Evolutionary conservation across 2,113 vertebrate genomes (phyloP), one percentile per base, ranked within the genome.

Genomic region (Suncus etruscus): DNA sequence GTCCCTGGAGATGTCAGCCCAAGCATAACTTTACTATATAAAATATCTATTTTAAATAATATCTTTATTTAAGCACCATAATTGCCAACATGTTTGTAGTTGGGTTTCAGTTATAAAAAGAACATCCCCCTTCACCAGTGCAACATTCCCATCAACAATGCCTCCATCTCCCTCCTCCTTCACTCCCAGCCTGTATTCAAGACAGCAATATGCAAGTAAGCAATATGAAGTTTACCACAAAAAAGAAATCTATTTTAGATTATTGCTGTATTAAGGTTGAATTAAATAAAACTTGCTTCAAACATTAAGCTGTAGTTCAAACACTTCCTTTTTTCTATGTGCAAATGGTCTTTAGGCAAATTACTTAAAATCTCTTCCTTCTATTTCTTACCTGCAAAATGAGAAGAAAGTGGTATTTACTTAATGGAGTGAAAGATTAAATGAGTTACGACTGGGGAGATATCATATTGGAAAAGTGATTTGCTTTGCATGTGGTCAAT

Each of bases 271-370:
- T 83, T 90, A 86, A 91, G 78, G 20, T 73, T 74, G 89, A 90
- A 93, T 93, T 93, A 86, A 94, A 32, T 82, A 66, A 92, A 90
- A 50, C 89, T 93, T 84, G 45, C 87, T 90, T 93, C 32, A 83
- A 87, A 81, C 27, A 54, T 85, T 68, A 90, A 68, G 83, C 83
- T 74, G 58, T 48, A 89, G 92, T 87, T 20, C 73, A 91, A 95
- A 94, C 58, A 88, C 54, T 87, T 76, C 74, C 39, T 81, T 70
- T 68, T 75, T 83, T 54, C 4, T 48, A 63, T 79, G 11, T 61
- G 22, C 70, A 54, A 92, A 63, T n/a, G n/a, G 45, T 11, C 39
- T 89, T 94, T 86, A 48, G 63, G 77, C 16, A 87, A 91, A 9
- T 89, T 87, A 63, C 68, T 70, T 90, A 68, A 91, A 25, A 75